Evolutionary conservation across 2,888 invertebrate genomes (phyloP), one percentile per base, ranked within the genome.

Genomic region (Melanotus villosus): DNA sequence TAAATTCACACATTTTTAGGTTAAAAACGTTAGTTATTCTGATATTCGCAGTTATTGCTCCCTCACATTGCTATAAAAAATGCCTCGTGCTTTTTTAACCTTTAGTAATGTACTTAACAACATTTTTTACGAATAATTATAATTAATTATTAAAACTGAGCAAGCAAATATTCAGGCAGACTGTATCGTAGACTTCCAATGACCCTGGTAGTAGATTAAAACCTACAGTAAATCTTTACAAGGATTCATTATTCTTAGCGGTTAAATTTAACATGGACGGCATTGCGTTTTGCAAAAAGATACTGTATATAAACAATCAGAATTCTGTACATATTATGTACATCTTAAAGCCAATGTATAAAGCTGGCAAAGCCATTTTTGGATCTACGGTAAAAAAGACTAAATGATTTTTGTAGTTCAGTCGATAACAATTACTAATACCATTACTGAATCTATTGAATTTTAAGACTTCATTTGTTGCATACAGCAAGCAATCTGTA

Each of bases 231-330:
- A n/a, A 32, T 52, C 32, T 12, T 32, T 50, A 26, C 16, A 9
- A 1, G 32, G 9, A 14, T 57, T 41, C 10, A 26, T 30, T 59
- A 45, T 30, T 30, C 10, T 43, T 26, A 30, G 12, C 30, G 7
- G 52, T 50, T 32, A 34, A 63, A 12, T 47, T 59, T 23, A n/a
- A 63, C 21, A 63, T 63, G 62, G 62, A 63, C 62, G 62, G 62
- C 52, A 63, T 41, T 26, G 52, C 52, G 16, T 52, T 47, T 63
- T 52, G 62, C 62, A 41, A 54, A 62, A 50, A 16, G 5, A 10
- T 26, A 26, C 7, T 10, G 18, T 32, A 7, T 6, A 21, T 6
- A 12, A 47, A 47, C 16, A 32, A n/a, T 12, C 6, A 26, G 9
- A 16, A 50, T 2, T 14, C 10, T 16, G 19, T 50, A 52, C 34